A percentile compares a stretch with the other conserved stretches of the same genome.
phyloP scores from a whole-genome alignment of 2,797 vertebrate genomes.

The Hirundo rustica region DNA sequence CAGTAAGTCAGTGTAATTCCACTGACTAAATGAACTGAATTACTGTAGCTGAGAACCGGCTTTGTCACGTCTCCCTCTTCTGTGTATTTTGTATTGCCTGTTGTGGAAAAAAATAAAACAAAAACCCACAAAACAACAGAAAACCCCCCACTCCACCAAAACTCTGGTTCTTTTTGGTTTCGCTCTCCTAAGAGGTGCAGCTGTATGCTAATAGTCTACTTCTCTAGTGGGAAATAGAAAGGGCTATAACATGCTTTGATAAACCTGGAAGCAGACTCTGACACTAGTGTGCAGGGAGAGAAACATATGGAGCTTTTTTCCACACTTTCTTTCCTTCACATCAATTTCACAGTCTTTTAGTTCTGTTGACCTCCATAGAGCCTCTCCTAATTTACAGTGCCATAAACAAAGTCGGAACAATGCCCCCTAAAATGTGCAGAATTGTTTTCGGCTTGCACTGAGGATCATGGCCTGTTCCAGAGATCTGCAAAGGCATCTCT shows the following conservation, averaged over 20 bases:
- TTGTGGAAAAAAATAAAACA: background rate
- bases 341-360: slow-evolving; percentile 42
- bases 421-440: background rate
- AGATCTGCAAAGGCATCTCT: background rate
- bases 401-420: background rate
- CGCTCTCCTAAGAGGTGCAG: slow-evolving; percentile 19
- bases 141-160: background rate
- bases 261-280: background rate
- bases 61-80: background rate
- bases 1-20: slow-evolving; percentile 15
- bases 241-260: background rate
- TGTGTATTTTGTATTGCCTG: background rate
- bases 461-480: fast-evolving
- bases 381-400: background rate
- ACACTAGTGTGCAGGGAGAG: background rate
- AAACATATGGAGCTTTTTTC: background rate
- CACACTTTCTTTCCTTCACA: background rate
- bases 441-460: background rate
- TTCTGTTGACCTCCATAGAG: background rate
- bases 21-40: background rate
- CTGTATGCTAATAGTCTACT: slow-evolving; percentile 60
- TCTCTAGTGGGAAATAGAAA: slow-evolving; percentile 5
- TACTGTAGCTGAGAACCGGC: background rate
- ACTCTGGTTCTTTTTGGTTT: background rate
- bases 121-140: background rate